A percentile compares a stretch with the other conserved stretches of the same genome.
phyloP scores from a whole-genome alignment of 2,113 vertebrate genomes.

The Catagonus wagneri region DNA sequence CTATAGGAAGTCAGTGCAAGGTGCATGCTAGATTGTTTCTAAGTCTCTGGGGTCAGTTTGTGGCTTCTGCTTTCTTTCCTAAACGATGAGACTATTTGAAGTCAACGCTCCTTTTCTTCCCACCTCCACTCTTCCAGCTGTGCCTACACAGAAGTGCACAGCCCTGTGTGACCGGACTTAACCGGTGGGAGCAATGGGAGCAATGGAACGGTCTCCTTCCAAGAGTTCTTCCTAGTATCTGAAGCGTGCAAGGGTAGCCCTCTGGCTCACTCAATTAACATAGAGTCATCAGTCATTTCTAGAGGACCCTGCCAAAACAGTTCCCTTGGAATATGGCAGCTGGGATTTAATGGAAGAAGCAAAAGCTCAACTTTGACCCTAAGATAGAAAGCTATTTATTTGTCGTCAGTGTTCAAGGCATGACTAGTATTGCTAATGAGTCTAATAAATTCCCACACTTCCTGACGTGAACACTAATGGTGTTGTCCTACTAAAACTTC shows the following conservation, averaged over 20 bases:
- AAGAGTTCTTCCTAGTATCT: neutral
- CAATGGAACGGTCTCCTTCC: neutral
- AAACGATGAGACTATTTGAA: slow-evolving; percentile 34
- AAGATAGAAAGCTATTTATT: slow-evolving; percentile 69
- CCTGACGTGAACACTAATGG: slow-evolving; percentile 81
- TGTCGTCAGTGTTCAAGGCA: slow-evolving; percentile 81
- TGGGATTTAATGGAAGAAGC: slow-evolving; percentile 59
- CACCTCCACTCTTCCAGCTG: slow-evolving; percentile 45
- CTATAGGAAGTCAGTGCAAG: slow-evolving; percentile 77
- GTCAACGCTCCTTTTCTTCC: slow-evolving; percentile 9
- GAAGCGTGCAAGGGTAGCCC: neutral
- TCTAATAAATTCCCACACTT: slow-evolving; percentile 69
- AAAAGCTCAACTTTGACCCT: slow-evolving; percentile 68
- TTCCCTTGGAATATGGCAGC: neutral
- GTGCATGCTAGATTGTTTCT: slow-evolving; percentile 77
- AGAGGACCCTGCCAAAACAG: neutral
- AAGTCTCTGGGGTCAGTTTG: slow-evolving; percentile 63
- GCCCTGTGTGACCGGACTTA: neutral
- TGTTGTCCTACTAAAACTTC: slow-evolving; percentile 75
- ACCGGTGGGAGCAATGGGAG: neutral
- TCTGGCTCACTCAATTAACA: neutral
- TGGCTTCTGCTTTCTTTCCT: slow-evolving; percentile 71
- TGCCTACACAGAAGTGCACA: slow-evolving; percentile 31
- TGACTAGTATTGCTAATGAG: slow-evolving; percentile 80
- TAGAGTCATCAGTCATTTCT: neutral